Conservation (phyloP, 1,140 invertebrate species). For the Procambarus clarkii region DNA sequence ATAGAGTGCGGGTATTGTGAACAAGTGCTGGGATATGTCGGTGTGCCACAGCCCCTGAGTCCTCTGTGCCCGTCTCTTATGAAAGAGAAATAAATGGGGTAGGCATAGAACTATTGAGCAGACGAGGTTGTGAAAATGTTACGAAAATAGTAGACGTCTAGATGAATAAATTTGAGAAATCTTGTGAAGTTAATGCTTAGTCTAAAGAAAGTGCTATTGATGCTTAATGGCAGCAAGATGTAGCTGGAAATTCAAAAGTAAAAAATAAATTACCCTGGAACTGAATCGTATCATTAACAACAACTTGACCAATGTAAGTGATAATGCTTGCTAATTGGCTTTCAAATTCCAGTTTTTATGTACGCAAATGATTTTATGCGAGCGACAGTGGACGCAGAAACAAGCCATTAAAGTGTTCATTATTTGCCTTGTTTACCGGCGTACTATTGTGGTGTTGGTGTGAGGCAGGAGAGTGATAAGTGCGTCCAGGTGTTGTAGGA, state of each 20-base stretch:
- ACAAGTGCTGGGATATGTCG: too few species aligned
- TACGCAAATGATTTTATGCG: neutral
- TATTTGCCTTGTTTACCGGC: neutral
- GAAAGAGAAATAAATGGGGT: too few species aligned
- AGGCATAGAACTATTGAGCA: too few species aligned
- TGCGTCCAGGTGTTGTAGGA: neutral
- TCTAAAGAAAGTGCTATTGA: too few species aligned
- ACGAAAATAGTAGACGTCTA: too few species aligned
- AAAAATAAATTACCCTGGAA: neutral
- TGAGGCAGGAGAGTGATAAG: neutral
- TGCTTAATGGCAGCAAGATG: too few species aligned
- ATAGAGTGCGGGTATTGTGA: too few species aligned
- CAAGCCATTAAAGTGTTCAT: constrained; percentile 10
- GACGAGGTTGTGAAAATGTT: too few species aligned
- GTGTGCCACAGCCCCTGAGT: too few species aligned
- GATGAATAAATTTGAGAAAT: too few species aligned
- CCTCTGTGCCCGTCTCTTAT: too few species aligned
- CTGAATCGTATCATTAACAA: neutral
- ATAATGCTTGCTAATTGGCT: neutral
- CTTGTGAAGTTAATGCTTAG: too few species aligned
- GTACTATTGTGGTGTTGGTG: neutral
- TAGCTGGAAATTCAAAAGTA: neutral
- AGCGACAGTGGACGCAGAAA: neutral
- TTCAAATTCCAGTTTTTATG: neutral
- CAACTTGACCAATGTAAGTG: neutral